phyloP scores from a whole-genome alignment of 1,140 invertebrate genomes.

The Aphelinus certus region DNA sequence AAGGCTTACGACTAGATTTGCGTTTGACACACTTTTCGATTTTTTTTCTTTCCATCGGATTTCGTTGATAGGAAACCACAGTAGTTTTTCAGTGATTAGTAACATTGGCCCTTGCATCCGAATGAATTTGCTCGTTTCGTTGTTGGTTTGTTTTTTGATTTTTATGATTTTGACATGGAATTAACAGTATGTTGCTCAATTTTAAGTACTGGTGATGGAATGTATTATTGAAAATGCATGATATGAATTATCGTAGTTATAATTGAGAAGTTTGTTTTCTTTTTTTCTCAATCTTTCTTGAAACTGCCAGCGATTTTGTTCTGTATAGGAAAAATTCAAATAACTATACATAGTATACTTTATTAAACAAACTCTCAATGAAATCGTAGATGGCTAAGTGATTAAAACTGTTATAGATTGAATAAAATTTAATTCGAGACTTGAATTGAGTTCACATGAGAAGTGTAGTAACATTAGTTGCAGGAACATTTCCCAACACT shows the following conservation, averaged over 20 bases:
- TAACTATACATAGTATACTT: background rate
- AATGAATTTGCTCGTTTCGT: conserved; percentile 40
- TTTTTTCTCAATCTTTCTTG: conserved; percentile 27
- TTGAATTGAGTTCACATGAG: too few relatives aligned
- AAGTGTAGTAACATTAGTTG: too few relatives aligned
- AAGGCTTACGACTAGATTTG: too few relatives aligned
- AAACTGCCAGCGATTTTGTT: conserved; percentile 33
- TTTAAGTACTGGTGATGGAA: conserved; percentile 56
- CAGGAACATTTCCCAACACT: background rate
- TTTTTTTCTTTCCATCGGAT: too few relatives aligned
- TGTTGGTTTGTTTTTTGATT: conserved; percentile 45
- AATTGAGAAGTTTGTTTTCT: conserved; percentile 30
- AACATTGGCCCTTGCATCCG: conserved; percentile 34
- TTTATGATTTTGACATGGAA: conserved; percentile 16
- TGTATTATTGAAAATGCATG: conserved; percentile 49
- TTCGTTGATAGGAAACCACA: background rate
- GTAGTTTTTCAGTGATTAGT: conserved; percentile 15
- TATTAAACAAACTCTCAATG: background rate
- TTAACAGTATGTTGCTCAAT: conserved; percentile 43
- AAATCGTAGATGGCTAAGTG: conserved; percentile 3
- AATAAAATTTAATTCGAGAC: too few relatives aligned
- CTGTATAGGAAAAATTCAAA: background rate
- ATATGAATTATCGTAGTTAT: conserved; percentile 19
- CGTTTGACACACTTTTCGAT: too few relatives aligned
- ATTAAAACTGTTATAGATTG: too few relatives aligned